These are phyloP conservation scores for Hoplodrina blanda DNA, from an alignment of 2,888 invertebrate genomes.

Conservation along the genomic window DNA sequence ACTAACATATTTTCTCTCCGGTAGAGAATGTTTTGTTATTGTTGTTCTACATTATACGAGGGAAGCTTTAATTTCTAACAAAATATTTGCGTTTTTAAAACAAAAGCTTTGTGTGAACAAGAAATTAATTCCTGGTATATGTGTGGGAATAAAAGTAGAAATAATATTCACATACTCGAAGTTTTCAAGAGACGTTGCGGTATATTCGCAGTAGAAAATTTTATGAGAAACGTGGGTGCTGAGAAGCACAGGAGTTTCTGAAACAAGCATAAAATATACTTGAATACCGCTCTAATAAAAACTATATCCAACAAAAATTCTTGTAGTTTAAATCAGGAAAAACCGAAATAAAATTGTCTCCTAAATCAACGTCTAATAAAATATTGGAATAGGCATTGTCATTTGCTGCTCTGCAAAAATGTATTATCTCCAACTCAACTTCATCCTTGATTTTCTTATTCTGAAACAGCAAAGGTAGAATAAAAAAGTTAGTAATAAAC, in stretches of 20 bases:
- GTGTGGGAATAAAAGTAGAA: slow-evolving; percentile 33
- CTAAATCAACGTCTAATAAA: slow-evolving; percentile 39
- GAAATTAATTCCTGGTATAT: slow-evolving; percentile 45
- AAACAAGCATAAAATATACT: slow-evolving; percentile 51
- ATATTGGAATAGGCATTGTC: slow-evolving; percentile 50
- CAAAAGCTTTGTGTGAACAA: slow-evolving; percentile 48
- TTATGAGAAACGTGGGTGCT: slow-evolving; percentile 40
- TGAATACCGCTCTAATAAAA: slow-evolving; percentile 34
- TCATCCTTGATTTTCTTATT: slow-evolving; percentile 45
- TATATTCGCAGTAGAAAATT: slow-evolving; percentile 40
- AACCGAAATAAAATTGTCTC: slow-evolving; percentile 19
- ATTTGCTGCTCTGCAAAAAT: slow-evolving; percentile 29
- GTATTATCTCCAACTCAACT: slow-evolving; percentile 27
- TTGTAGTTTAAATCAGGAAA: slow-evolving; percentile 12
- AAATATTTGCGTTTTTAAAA: slow-evolving; percentile 58
- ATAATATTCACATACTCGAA: slow-evolving; percentile 32
- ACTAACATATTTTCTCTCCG: slow-evolving; percentile 11
- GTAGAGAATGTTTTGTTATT: slow-evolving; percentile 40
- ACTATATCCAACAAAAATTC: slow-evolving; percentile 28
- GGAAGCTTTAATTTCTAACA: slow-evolving; percentile 50
- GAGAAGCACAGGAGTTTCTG: slow-evolving; percentile 33
- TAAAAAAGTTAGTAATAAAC: slow-evolving; percentile 61
- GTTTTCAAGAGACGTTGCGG: slow-evolving; percentile 32
- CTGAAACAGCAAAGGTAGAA: slow-evolving; percentile 39
- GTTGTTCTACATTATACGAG: slow-evolving; percentile 42